Evolutionary conservation across 2,888 invertebrate genomes (phyloP), one percentile per base, ranked within the genome.

Genomic region (Idaea dimidiata): DNA sequence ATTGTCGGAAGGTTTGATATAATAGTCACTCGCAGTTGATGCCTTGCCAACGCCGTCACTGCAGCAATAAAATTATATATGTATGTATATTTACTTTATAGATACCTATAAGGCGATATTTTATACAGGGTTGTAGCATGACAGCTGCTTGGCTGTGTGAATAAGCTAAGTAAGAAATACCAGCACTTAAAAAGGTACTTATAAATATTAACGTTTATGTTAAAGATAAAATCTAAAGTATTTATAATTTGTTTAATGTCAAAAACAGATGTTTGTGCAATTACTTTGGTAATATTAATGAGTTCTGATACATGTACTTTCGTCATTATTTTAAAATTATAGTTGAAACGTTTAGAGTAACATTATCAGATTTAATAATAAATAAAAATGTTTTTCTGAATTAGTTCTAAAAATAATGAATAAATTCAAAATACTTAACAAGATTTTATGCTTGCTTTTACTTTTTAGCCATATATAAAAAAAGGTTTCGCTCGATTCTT

Each of bases 11-110:
- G 85, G 83, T 80, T 76, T 79, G 66, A 72, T 73, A 74, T 78
- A 77, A 70, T 74, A 75, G 72, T 74, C 77, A 79, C 77, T 74
- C 74, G 79, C 74, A 18, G 43, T 43, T 72, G 80, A 70, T 81
- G 85, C 86, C 86, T 78, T 86, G 87, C 89, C 90, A 90, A 88
- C 83, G 81, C 66, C 76, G 70, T 89, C 89, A 91, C 91, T 91
- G 91, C 72, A 83, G 86, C 86, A 88, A 70, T 57, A 61, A 58
- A 80, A 88, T 87, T 72, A 77, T 77, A 81, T 79, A 71, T 63
- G 72, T 67, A 55, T 64, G 69, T 63, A 59, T 59, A 64, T 68
- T 67, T 61, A 59, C 59, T 61, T 59, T 59, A 59, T 62, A 65
- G 59, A 57, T 62, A 64, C 7, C 16, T 60, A 66, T 63, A 67